Percentiles rank a stretch among this genome's conserved stretches.
phyloP scores from a whole-genome alignment of 2,797 vertebrate genomes.

The Esox masquinongy region DNA sequence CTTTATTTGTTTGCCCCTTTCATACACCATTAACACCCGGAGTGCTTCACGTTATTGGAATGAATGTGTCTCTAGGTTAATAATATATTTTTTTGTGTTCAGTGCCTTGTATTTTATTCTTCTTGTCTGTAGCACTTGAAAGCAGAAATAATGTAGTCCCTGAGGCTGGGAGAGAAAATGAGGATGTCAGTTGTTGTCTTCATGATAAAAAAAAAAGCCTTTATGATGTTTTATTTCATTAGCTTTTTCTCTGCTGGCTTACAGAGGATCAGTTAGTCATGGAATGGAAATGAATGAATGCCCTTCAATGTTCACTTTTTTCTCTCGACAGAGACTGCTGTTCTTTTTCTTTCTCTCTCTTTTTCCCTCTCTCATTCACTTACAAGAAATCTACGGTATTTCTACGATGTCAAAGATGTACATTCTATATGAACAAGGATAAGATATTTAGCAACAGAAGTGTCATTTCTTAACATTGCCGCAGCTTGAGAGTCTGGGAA shows the following conservation, averaged over 20 bases:
- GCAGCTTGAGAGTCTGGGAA: no score
- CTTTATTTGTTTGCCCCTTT: conserved; percentile 33
- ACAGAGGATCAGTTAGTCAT: conserved; percentile 15
- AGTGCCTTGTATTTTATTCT: conserved; percentile 27
- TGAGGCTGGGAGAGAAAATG: conserved; percentile 16
- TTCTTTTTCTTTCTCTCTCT: neutral
- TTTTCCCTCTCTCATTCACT: neutral
- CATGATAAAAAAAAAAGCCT: neutral
- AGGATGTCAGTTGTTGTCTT: conserved; percentile 21
- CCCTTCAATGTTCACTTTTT: neutral
- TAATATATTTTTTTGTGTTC: conserved; percentile 34
- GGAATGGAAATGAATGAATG: neutral
- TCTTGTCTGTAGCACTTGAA: neutral
- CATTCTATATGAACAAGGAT: neutral
- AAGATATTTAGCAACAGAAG: neutral
- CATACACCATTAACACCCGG: conserved; percentile 30
- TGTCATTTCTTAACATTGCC: no score
- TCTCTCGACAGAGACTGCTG: neutral
- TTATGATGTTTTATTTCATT: conserved; percentile 19
- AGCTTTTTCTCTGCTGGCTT: conserved; percentile 15
- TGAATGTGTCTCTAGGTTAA: conserved; percentile 29
- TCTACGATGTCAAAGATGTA: neutral
- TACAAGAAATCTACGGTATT: neutral
- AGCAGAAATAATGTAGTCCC: conserved; percentile 21
- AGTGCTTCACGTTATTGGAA: conserved; percentile 38